Base-by-base conservation (phyloP, 2,888 invertebrate species). In the Caenorhabditis panamensis region DNA sequence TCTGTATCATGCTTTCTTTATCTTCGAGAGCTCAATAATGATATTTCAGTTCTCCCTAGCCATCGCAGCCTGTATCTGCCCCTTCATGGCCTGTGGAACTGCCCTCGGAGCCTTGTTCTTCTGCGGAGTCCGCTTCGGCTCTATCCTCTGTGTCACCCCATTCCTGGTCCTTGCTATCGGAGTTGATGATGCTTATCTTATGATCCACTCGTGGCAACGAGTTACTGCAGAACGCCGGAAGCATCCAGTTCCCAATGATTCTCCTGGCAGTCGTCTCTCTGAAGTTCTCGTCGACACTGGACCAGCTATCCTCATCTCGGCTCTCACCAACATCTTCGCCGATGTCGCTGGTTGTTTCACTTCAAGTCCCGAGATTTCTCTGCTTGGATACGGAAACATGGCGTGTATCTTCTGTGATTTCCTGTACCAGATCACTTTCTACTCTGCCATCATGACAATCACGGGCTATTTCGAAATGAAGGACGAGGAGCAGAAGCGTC, bases 81-180 rank as follows among this genome's bases (percentile, higher is more conserved):
- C 89, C 4, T 88, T 89, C 68, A 88, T 89, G 89, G 89, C 89
- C 0, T 88, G 88, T 59, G 89, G 88, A 22, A 89, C 89, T 1
- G 89, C 86, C 37, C 76, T 89, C 26, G 89, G 89, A 41, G 71
- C 81, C 16, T 68, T 89, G 22, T 89, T 89, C 76, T 81, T 85
- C 31, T 66, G 72, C 44, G 89, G 89, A 20, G 84, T 89, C 53
- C 81, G 89, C 47, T 89, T 88, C 66, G 89, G 87, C 9, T 84
- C 86, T 8, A 82, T 88, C 62, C 85, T 88, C 53, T 86, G 84
- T 58, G 88, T 89, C 20, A 87, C 88, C 0, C 89, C 89, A 3
- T 89, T 89, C 61, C 83, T 89, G 8, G 84, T 89, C 1, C 82
- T 89, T 24, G 88, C 89, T 11, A 88, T 89, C 26, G 84, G 84